Percentiles rank a stretch among this genome's conserved stretches.
Conservation (phyloP, 2,888 invertebrate species). For the Stomorhina lunata region DNA sequence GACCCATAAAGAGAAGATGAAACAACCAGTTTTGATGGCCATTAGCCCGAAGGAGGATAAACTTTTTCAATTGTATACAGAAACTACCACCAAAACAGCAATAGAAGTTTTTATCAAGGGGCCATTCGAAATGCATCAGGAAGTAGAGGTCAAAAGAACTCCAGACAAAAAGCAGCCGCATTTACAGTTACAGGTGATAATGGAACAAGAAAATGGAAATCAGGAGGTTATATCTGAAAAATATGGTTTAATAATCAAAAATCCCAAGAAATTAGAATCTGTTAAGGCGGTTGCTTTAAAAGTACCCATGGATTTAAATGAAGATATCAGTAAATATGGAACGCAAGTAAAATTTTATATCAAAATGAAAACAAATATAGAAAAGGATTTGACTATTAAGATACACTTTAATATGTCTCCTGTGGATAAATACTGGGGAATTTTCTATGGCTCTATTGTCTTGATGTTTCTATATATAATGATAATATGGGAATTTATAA, state of each 20-base stretch:
- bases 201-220: background rate
- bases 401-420: conserved; percentile 83
- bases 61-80: background rate
- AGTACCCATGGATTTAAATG: conserved; percentile 56
- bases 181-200: conserved; percentile 13
- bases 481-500: conserved; percentile 87
- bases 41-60: conserved; percentile 72
- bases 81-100: background rate
- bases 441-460: conserved; percentile 86
- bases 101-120: conserved; percentile 47
- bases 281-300: conserved; percentile 75
- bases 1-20: conserved; percentile 83
- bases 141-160: background rate
- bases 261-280: conserved; percentile 74
- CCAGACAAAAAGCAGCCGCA: background rate
- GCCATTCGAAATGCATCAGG: conserved; percentile 43
- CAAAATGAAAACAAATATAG: conserved; percentile 67
- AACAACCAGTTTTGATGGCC: conserved; percentile 82
- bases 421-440: conserved; percentile 84
- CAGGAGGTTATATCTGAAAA: conserved; percentile 8
- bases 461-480: conserved; percentile 87
- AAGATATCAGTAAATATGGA: conserved; percentile 38
- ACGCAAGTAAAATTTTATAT: conserved; percentile 49
- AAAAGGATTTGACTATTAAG: conserved; percentile 78
- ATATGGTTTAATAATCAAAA: conserved; percentile 64